Conservation (phyloP, 92 coral and sea anemone species). For the Palythoa grandis region DNA sequence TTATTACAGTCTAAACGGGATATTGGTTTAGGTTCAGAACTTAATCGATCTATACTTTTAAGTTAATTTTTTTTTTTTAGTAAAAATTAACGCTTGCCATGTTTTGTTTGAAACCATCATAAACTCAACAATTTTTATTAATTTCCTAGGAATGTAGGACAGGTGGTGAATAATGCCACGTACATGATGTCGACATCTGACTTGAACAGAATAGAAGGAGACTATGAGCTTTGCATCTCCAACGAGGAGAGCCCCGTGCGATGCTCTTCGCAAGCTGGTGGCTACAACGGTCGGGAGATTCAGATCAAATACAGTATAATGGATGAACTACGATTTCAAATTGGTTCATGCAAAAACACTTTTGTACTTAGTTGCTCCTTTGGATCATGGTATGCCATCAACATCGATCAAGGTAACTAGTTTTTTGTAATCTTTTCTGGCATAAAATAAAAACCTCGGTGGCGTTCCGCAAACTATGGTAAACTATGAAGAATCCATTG, state of each 20-base stretch:
- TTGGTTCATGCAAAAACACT: constrained; percentile 8
- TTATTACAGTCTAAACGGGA: no score
- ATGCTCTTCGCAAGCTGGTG: constrained; percentile 4
- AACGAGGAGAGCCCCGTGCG: background rate
- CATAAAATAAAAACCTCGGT: background rate
- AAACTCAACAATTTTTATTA: background rate
- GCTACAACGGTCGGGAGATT: constrained; percentile 22
- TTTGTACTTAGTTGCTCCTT: background rate
- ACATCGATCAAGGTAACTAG: background rate
- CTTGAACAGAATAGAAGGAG: background rate
- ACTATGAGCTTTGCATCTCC: constrained; percentile 3
- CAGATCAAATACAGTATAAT: background rate
- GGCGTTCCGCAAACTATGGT: no score
- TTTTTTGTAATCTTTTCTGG: background rate
- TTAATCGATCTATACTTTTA: no score
- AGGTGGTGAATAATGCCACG: background rate
- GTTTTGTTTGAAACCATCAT: background rate
- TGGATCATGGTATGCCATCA: background rate
- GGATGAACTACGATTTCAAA: constrained; percentile 1
- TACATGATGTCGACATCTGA: background rate
- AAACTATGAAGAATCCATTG: no score
- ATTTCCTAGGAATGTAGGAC: background rate
- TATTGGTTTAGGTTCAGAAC: no score
- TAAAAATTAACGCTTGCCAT: no score
- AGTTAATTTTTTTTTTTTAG: no score